Evolutionary conservation across 1,140 invertebrate species (phyloP).

Genomic region (Lasioglossum albipes): DNA sequence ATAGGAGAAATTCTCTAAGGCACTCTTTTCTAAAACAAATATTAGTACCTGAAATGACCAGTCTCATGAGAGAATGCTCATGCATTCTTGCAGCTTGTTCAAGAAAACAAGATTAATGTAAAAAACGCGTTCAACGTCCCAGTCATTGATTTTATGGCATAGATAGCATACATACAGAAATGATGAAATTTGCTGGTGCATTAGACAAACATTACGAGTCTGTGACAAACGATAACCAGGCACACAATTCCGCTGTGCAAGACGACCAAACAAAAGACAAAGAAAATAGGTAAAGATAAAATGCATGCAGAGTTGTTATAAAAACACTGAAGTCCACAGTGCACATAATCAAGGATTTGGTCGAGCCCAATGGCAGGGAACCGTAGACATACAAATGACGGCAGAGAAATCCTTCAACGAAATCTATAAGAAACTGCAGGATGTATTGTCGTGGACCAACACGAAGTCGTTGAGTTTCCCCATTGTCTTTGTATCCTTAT

Average conservation of each 20-base stretch:
- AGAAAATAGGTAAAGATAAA: constrained; percentile 70
- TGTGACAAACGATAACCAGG: constrained; percentile 67
- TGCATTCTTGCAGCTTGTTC: constrained; percentile 83
- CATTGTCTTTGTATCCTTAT: constrained; percentile 87
- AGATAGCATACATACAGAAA: constrained; percentile 88
- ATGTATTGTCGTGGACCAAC: constrained; percentile 82
- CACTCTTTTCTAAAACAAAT: constrained; percentile 64
- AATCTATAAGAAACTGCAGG: constrained; percentile 83
- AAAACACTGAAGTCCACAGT: constrained; percentile 70
- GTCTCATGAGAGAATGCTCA: constrained; percentile 82
- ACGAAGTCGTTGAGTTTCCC: constrained; percentile 86
- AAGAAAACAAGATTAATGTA: constrained; percentile 53
- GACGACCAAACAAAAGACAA: constrained; percentile 50
- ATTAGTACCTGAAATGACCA: constrained; percentile 74
- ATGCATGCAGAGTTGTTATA: constrained; percentile 65
- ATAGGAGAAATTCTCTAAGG: constrained; percentile 67
- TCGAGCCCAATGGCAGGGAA: constrained; percentile 52
- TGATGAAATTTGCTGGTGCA: constrained; percentile 87
- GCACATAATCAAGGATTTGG: constrained; percentile 65
- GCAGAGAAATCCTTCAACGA: constrained; percentile 75
- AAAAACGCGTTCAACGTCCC: constrained; percentile 89
- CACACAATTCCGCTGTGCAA: constrained; percentile 59
- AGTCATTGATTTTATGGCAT: constrained; percentile 90
- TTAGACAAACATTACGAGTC: constrained; percentile 81
- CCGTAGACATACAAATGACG: constrained; percentile 60